These are phyloP conservation scores for Oligia fasciuncula DNA, from an alignment of 2,888 invertebrate genomes.

Conservation along the genomic window DNA sequence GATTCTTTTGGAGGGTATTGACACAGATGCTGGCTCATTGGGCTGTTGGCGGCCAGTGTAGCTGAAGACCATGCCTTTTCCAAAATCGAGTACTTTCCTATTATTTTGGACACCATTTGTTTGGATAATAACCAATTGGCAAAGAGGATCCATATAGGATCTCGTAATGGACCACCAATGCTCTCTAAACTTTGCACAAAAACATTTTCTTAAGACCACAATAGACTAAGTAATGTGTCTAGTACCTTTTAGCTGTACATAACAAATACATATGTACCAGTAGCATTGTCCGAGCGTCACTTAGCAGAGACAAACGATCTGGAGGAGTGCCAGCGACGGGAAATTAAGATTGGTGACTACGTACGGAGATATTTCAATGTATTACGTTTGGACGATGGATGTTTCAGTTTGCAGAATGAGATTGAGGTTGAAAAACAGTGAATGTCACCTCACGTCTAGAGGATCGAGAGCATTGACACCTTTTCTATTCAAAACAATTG, in stretches of 20 bases:
- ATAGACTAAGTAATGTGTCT: slow-evolving; percentile 49
- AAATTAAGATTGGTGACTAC: slow-evolving; percentile 66
- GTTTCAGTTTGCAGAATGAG: slow-evolving; percentile 22
- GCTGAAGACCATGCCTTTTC: background rate
- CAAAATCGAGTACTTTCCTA: background rate
- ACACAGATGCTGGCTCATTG: slow-evolving; percentile 15
- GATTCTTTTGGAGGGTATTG: slow-evolving; percentile 35
- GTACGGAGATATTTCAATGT: slow-evolving; percentile 58
- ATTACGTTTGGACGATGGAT: slow-evolving; percentile 48
- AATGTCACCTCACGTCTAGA: background rate
- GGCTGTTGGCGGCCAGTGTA: background rate
- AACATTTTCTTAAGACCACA: slow-evolving; percentile 26
- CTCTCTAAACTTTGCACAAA: slow-evolving; percentile 8
- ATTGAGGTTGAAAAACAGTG: slow-evolving; percentile 18
- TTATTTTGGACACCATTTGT: background rate
- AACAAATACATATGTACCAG: slow-evolving; percentile 53
- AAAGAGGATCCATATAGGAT: too few relatives aligned
- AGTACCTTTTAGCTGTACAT: slow-evolving; percentile 52
- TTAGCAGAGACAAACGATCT: slow-evolving; percentile 65
- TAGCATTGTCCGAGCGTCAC: slow-evolving; percentile 64
- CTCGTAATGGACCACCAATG: background rate
- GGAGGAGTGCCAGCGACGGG: slow-evolving; percentile 63
- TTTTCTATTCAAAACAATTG: background rate
- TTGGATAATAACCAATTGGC: background rate
- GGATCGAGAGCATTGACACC: slow-evolving; percentile 1